Evolutionary conservation across 1,140 invertebrate genomes (phyloP), one percentile per base, ranked within the genome.

Genomic region (Lutraria rhynchaena): DNA sequence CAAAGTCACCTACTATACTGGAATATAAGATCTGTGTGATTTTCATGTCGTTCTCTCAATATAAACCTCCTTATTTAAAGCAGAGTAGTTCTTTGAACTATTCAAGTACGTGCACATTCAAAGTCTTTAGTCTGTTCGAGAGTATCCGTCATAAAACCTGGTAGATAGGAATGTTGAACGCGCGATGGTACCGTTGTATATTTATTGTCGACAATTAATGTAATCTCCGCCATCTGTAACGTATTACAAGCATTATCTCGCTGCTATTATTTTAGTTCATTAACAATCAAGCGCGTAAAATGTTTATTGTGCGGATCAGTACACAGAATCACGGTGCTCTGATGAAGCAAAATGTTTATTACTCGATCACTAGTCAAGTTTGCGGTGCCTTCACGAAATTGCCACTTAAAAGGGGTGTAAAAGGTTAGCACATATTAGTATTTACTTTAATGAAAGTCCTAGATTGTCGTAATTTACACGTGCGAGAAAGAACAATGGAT

Each of bases 251-350:
- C 63, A 67, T 67, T 67, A 67, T 46, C 63, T 67, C 31, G 37
- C 3, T 41, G 27, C 63, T 67, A 67, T 67, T 67, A 67, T 67
- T 67, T 67, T 67, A 67, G 63, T 67, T 67, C 63, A 67, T 67
- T 67, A 67, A 67, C 63, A 67, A 67, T 67, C 63, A 67, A 67
- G 63, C 63, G 63, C 63, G 41, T 67, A 67, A 67, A 67, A 67
- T 67, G 63, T 67, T 67, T 67, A 67, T 46, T 67, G 41, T 67
- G 49, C 63, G 63, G 63, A 67, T 67, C 63, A 67, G 41, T 67
- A 67, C 63, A 67, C 63, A 67, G 35, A 46, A 51, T 49, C 31
- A 27, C 41, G 41, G 63, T 49, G 19, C 63, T 49, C 41, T 67
- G 33, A 49, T 49, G 44, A 67, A 67, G 63, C 22, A 22, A 67